Percentiles rank a stretch among this genome's conserved stretches.
Conservation (phyloP, 2,888 invertebrate species). For the Omphaloscelis lunosa region DNA sequence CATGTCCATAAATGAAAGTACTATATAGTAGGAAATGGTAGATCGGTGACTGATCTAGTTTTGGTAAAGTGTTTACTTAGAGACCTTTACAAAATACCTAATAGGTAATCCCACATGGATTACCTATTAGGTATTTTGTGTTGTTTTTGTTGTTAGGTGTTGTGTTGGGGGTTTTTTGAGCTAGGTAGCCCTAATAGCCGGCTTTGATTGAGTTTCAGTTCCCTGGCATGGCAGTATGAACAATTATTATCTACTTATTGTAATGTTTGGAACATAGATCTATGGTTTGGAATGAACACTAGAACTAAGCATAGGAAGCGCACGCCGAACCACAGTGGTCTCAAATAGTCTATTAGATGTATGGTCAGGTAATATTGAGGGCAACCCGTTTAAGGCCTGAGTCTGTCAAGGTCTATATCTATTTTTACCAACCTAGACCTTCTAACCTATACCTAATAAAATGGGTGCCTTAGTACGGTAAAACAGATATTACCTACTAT, state of each 20-base stretch:
- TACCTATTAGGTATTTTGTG: too few species aligned
- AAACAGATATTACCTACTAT: neutral
- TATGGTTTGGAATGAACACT: neutral
- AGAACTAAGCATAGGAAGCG: neutral
- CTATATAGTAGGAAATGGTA: neutral
- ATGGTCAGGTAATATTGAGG: neutral
- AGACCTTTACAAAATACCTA: neutral
- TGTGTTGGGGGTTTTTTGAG: too few species aligned
- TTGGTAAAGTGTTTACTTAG: neutral
- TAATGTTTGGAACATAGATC: neutral
- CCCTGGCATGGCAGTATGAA: too few species aligned
- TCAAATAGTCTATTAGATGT: neutral
- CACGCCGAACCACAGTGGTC: neutral
- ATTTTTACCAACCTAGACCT: constrained; percentile 17
- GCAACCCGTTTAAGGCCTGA: constrained; percentile 13
- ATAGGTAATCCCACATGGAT: too few species aligned
- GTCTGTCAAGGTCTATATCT: neutral
- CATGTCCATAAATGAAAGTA: constrained; percentile 23
- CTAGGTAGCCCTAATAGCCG: too few species aligned
- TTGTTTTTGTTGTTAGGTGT: too few species aligned
- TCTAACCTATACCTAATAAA: constrained; percentile 9
- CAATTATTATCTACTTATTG: neutral
- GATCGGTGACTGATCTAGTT: constrained; percentile 2
- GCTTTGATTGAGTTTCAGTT: neutral
- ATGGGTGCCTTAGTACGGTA: neutral